Evolutionary conservation across 2,888 invertebrate species (phyloP).

Genomic region (Amphipoea lucens): DNA sequence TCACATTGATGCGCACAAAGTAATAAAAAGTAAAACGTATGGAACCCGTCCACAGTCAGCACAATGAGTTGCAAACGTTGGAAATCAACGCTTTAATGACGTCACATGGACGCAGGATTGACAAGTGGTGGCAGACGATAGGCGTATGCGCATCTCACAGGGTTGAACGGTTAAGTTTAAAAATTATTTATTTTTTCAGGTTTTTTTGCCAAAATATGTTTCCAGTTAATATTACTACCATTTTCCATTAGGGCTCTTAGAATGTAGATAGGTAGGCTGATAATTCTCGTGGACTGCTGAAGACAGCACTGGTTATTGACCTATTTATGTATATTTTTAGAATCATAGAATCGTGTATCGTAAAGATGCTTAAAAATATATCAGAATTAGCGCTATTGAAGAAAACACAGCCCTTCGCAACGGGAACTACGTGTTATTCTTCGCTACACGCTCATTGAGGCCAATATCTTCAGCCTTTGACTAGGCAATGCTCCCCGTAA

Average conservation of each 20-base stretch:
- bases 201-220: background rate
- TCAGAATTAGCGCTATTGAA: background rate
- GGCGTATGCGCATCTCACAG: constrained; percentile 50
- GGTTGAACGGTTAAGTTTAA: constrained; percentile 44
- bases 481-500: background rate
- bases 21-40: constrained; percentile 55
- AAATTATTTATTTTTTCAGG: background rate
- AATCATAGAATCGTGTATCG: background rate
- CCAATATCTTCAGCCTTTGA: background rate
- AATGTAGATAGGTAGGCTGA: background rate
- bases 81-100: constrained; percentile 65
- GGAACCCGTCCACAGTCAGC: constrained; percentile 43
- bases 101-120: constrained; percentile 65
- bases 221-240: background rate
- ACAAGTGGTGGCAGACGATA: constrained; percentile 61
- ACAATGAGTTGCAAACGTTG: constrained; percentile 58
- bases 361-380: background rate
- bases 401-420: background rate
- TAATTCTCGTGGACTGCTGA: background rate
- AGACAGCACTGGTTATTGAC: background rate
- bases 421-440: background rate
- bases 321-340: background rate
- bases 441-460: background rate
- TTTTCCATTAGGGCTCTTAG: background rate
- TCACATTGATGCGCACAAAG: constrained; percentile 49